Percentiles rank a stretch among this genome's conserved stretches.
Evolutionary conservation across 2,797 vertebrate genomes (phyloP).

Genomic region (Peromyscus eremicus): DNA sequence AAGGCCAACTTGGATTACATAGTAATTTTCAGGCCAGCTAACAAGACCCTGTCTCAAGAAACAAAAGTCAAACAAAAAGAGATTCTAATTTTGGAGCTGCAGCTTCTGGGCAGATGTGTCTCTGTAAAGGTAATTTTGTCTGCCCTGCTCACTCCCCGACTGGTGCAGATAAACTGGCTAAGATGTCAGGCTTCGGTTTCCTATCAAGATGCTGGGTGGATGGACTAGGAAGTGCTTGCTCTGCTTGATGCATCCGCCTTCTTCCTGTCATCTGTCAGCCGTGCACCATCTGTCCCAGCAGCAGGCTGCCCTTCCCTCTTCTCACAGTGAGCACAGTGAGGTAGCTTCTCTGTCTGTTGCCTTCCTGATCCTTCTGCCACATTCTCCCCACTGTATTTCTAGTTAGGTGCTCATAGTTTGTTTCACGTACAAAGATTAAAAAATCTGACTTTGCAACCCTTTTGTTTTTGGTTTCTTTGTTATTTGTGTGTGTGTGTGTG

Average conservation of each 20-base stretch:
- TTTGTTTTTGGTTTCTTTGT: neutral
- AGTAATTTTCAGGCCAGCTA: neutral
- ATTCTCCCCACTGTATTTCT: constrained; percentile 47
- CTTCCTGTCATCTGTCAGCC: constrained; percentile 63
- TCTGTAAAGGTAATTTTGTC: neutral
- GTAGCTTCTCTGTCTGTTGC: constrained; percentile 51
- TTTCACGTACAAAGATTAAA: constrained; percentile 45
- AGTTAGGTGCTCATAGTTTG: constrained; percentile 42
- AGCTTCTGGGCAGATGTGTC: neutral
- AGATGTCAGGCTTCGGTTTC: constrained; percentile 36
- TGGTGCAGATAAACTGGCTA: constrained; percentile 11
- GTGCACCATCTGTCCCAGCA: constrained; percentile 61
- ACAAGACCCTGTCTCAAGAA: neutral
- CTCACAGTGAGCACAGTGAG: constrained; percentile 37
- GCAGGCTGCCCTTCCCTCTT: constrained; percentile 43
- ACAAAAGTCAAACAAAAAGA: neutral
- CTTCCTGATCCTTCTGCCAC: constrained; percentile 53
- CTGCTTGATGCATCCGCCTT: neutral
- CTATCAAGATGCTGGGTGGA: constrained; percentile 13
- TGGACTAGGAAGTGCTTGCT: constrained; percentile 49
- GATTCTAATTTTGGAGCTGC: constrained; percentile 51
- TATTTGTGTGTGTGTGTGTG: neutral
- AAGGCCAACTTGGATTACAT: neutral
- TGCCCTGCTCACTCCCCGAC: neutral
- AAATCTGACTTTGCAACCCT: constrained; percentile 31